These are phyloP conservation scores for Saguinus imperator DNA, from an alignment of 2,113 vertebrate genomes.

Conservation along the genomic window DNA sequence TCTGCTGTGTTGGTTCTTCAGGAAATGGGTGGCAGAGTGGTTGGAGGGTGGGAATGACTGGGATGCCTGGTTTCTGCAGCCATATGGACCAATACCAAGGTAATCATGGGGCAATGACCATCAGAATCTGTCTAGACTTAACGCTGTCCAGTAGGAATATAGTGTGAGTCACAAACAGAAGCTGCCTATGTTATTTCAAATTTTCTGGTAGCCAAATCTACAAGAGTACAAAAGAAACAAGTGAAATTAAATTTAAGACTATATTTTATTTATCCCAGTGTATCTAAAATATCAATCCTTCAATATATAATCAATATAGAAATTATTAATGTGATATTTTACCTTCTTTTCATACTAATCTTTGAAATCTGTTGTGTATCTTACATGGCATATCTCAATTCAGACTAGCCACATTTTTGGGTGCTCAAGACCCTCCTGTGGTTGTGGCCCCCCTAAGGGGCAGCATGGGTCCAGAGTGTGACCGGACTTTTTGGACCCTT, in stretches of 20 bases:
- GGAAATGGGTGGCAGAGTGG: background rate
- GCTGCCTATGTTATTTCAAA: background rate
- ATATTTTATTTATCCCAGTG: background rate
- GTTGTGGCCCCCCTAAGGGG: background rate
- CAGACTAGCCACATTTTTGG: background rate
- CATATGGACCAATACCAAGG: background rate
- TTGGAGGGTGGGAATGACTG: background rate
- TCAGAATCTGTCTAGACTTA: slow-evolving; percentile 25
- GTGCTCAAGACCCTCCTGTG: background rate
- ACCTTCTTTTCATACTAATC: background rate
- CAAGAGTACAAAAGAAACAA: background rate
- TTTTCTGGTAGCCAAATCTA: background rate
- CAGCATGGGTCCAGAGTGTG: rapidly evolving
- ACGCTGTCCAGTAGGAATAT: background rate
- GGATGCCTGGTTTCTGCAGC: background rate
- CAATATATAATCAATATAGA: background rate
- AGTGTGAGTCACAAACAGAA: background rate
- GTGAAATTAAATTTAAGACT: background rate
- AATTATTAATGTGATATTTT: background rate
- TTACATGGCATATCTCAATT: background rate
- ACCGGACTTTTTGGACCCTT: background rate
- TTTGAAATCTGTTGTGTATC: background rate
- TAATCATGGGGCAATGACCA: background rate
- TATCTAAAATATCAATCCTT: background rate
- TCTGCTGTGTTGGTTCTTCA: background rate